phyloP scores from a whole-genome alignment of 2,797 vertebrate species.

The Myiotriccus ornatus region DNA sequence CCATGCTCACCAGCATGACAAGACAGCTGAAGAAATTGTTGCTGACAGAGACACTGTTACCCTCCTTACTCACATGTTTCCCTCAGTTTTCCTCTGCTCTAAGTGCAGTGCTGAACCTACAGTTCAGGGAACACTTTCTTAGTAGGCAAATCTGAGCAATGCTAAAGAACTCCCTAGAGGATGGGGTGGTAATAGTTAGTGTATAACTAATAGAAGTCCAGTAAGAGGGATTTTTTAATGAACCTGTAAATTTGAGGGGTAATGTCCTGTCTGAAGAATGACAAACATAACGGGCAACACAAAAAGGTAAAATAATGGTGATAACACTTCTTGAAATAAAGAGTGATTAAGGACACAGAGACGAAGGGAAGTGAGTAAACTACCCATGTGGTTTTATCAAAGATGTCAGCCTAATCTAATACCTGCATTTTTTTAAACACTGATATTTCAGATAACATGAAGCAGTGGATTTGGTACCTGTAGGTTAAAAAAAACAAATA shows the following conservation, averaged over 20 bases:
- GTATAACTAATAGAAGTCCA: not conserved
- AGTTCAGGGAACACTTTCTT: not conserved
- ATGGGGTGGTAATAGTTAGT: accelerated
- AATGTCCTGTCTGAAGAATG: not conserved
- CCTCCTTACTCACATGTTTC: not conserved
- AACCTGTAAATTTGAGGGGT: not conserved
- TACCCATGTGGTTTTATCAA: not conserved
- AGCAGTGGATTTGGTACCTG: not conserved
- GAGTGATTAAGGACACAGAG: not conserved
- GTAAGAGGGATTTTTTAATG: slow-evolving; percentile 21
- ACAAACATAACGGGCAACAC: not conserved
- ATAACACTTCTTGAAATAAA: not conserved
- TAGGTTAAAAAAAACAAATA: not conserved
- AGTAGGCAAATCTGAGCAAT: not conserved
- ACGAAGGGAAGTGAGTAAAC: not conserved
- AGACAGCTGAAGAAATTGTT: not conserved
- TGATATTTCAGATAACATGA: not conserved
- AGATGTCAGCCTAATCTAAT: not conserved
- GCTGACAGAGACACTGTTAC: not conserved
- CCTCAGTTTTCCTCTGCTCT: not conserved
- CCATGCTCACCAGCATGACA: not conserved
- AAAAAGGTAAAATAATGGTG: not conserved
- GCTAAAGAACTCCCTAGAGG: not conserved
- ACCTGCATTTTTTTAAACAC: not conserved
- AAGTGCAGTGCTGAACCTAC: not conserved